Evolutionary conservation across 2,113 vertebrate species (phyloP), one percentile per base, ranked within the genome.

Genomic region (Melanostigma gelatinosum): DNA sequence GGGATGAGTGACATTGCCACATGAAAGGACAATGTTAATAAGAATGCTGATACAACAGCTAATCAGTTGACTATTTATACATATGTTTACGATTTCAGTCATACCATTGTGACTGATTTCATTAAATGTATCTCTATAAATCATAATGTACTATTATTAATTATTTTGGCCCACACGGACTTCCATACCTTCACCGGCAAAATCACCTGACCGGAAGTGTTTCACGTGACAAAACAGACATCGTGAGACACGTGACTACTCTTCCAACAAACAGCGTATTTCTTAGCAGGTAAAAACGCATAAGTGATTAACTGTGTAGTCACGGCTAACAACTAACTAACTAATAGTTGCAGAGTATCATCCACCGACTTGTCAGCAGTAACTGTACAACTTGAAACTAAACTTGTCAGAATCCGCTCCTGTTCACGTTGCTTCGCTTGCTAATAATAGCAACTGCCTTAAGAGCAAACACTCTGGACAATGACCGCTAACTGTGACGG

Each of bases 171-270:
- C 44, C 22, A 27, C 5, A 1, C 16, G 50, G 63, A 4, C 27
- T n/a, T 65, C 81, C 73, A 4, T 83, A 74, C 1, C 0, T 29
- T 4, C 46, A 2, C 10, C 44, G 4, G 0, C 40, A 4, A 34
- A 22, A 3, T 75, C 70, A 68, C 55, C 0, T 84, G 70, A 84
- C 66, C 1, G 16, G 5, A 11, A 42, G 54, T 27, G 54, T 24
- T 24, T 27, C 79, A 87, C 60, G 52, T 86, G 76, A 87, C 57
- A 0, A 5, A 27, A 22, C 29, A 50, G 27, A 1, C 15, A 12
- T 11, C 3, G 10, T 8, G 6, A 13, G 3, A 8, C n/a, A 55
- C 0, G 24, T 20, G 42, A 29, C 6, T 38, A 5, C 32, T 18
- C n/a, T 1, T 2, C 22, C 38, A 9, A 50, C 18, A 38, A 48